phyloP scores from a whole-genome alignment of 2,113 vertebrate genomes.

The Chionodraco myersi region DNA sequence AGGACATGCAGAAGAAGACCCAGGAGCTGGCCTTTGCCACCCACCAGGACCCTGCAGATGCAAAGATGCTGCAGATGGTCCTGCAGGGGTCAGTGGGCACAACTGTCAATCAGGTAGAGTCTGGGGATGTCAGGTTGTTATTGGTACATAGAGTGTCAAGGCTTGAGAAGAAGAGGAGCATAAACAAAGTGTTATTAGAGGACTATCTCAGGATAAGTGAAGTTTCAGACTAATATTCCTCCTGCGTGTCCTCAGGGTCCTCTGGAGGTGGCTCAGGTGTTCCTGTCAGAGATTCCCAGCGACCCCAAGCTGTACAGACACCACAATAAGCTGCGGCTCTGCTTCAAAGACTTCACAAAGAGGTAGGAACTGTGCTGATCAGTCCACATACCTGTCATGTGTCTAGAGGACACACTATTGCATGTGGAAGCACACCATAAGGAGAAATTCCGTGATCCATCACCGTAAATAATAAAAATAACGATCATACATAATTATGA shows the following conservation, averaged over 20 bases:
- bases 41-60: slow-evolving; percentile 96
- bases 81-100: slow-evolving; percentile 99
- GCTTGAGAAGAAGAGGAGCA: too few species aligned
- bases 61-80: slow-evolving; percentile 99
- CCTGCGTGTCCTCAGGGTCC: slow-evolving; percentile 87
- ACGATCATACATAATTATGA: too few species aligned
- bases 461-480: too few species aligned
- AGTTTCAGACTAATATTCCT: not conserved
- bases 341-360: slow-evolving; percentile 99
- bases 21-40: slow-evolving; percentile 98
- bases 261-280: slow-evolving; percentile 98
- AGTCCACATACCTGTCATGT: not conserved
- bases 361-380: slow-evolving; percentile 81
- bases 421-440: not conserved
- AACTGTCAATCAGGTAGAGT: slow-evolving; percentile 96
- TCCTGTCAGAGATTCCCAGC: slow-evolving; percentile 96
- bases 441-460: not conserved
- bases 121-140: not conserved
- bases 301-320: slow-evolving; percentile 98
- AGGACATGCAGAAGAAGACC: slow-evolving; percentile 99
- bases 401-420: too few species aligned
- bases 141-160: not conserved
- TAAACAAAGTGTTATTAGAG: not conserved
- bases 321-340: slow-evolving; percentile 97
- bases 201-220: not conserved